Percentiles rank a stretch among this genome's conserved stretches.
phyloP scores from a whole-genome alignment of 2,113 vertebrate species.

The Ceyx margarethae region DNA sequence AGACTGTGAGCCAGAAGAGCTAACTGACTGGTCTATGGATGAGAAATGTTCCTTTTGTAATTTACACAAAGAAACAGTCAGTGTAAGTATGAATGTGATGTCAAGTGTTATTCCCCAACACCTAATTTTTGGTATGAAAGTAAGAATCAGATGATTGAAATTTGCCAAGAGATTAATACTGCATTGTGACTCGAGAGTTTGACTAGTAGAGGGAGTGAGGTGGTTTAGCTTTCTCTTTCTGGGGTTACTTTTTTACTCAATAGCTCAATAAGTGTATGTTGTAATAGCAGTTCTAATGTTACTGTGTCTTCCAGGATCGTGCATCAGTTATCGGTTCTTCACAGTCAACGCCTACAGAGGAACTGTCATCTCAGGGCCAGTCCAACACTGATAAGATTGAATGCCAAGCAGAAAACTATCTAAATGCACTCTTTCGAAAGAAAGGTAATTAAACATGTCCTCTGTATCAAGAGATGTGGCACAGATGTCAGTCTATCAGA shows the following conservation, averaged over 20 bases:
- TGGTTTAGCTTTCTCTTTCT: not conserved
- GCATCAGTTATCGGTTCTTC: constrained; percentile 82
- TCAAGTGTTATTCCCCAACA: not conserved
- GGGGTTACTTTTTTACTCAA: not conserved
- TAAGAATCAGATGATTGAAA: not conserved
- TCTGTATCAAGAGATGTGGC: not conserved
- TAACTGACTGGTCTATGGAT: constrained; percentile 96
- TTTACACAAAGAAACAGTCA: constrained; percentile 91
- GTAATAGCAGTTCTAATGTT: not conserved
- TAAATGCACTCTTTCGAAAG: constrained; percentile 98
- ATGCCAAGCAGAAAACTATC: constrained; percentile 96
- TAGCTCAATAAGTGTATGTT: not conserved
- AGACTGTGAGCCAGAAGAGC: constrained; percentile 98
- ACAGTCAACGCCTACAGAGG: constrained; percentile 91
- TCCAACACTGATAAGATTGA: constrained; percentile 92
- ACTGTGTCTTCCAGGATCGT: constrained; percentile 80
- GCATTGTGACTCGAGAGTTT: not conserved
- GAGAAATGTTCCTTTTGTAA: constrained; percentile 95
- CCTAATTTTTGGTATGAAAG: not conserved
- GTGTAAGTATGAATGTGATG: constrained; percentile 82
- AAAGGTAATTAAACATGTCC: constrained; percentile 83
- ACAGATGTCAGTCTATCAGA: not conserved
- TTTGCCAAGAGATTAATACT: not conserved
- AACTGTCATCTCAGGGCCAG: constrained; percentile 91
- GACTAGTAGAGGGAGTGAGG: not conserved